Conservation (phyloP, 1,140 invertebrate genomes). For the Leptoteleia sp. region DNA sequence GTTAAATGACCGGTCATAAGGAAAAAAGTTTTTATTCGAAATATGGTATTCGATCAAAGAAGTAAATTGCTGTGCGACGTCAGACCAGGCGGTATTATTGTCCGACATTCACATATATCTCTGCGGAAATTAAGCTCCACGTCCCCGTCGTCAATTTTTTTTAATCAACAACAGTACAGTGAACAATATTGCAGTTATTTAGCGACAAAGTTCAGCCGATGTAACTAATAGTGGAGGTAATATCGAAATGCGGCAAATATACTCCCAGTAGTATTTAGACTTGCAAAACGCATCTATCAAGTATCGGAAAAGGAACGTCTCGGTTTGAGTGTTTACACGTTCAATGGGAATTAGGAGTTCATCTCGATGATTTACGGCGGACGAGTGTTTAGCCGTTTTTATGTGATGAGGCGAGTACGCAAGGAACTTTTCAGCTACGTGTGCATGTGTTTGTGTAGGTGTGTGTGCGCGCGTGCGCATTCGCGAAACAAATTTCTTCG, state of each 20-base stretch:
- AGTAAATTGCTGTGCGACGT: slow-evolving; percentile 10
- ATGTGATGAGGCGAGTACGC: neutral
- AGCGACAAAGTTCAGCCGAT: slow-evolving; percentile 12
- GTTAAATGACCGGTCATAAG: slow-evolving; percentile 9
- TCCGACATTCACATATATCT: slow-evolving; percentile 8
- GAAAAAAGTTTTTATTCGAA: slow-evolving; percentile 47
- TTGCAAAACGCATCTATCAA: slow-evolving; percentile 30
- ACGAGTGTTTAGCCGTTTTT: slow-evolving; percentile 14
- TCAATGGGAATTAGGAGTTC: slow-evolving; percentile 48
- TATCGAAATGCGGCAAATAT: slow-evolving; percentile 28
- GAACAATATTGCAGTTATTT: slow-evolving; percentile 18
- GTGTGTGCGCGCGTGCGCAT: no score
- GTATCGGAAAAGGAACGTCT: slow-evolving; percentile 15
- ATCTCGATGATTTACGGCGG: slow-evolving; percentile 41
- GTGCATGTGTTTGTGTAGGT: neutral
- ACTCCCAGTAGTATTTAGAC: slow-evolving; percentile 21
- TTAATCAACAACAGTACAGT: slow-evolving; percentile 17
- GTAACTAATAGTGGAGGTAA: slow-evolving; percentile 13
- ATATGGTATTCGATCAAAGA: slow-evolving; percentile 39
- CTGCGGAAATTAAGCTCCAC: slow-evolving; percentile 27
- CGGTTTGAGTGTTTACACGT: slow-evolving; percentile 38
- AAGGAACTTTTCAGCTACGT: neutral
- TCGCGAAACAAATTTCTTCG: neutral
- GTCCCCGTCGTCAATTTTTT: slow-evolving; percentile 11
- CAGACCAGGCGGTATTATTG: slow-evolving; percentile 11